These are phyloP conservation scores for Bubo bubo DNA, from an alignment of 2,113 vertebrate species.

Conservation along the genomic window DNA sequence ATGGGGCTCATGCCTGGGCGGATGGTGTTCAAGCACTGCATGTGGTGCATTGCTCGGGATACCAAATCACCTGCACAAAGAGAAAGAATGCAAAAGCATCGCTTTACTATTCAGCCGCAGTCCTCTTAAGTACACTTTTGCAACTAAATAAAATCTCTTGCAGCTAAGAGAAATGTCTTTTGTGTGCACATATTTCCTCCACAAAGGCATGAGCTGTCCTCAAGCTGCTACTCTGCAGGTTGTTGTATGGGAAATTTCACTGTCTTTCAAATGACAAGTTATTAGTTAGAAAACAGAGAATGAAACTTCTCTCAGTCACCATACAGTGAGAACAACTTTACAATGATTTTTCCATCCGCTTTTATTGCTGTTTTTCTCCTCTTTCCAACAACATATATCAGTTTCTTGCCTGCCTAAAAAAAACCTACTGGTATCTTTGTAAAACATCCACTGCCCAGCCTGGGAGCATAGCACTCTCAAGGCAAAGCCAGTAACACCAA, in stretches of 20 bases:
- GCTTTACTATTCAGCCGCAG: not conserved
- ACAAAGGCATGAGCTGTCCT: not conserved
- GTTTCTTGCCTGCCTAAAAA: not conserved
- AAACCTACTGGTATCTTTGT: not conserved
- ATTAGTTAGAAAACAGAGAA: not conserved
- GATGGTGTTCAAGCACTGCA: conserved; percentile 88
- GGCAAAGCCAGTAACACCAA: not conserved
- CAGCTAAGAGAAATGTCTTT: not conserved
- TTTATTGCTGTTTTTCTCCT: not conserved
- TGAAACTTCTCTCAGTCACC: not conserved
- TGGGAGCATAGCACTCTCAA: not conserved
- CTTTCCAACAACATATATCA: not conserved
- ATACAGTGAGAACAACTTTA: not conserved
- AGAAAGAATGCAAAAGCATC: not conserved
- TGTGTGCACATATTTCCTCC: not conserved
- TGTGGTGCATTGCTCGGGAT: conserved; percentile 97
- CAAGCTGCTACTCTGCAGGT: not conserved
- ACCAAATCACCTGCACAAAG: conserved; percentile 89
- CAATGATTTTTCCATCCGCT: not conserved
- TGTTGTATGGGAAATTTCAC: not conserved
- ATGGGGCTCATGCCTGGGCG: conserved; percentile 88
- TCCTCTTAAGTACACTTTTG: not conserved
- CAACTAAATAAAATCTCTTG: not conserved
- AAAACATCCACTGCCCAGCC: not conserved
- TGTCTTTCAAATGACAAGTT: conserved; percentile 9